These are phyloP conservation scores for Dromiciops gliroides DNA, from an alignment of 2,113 vertebrate species.

Conservation along the genomic window DNA sequence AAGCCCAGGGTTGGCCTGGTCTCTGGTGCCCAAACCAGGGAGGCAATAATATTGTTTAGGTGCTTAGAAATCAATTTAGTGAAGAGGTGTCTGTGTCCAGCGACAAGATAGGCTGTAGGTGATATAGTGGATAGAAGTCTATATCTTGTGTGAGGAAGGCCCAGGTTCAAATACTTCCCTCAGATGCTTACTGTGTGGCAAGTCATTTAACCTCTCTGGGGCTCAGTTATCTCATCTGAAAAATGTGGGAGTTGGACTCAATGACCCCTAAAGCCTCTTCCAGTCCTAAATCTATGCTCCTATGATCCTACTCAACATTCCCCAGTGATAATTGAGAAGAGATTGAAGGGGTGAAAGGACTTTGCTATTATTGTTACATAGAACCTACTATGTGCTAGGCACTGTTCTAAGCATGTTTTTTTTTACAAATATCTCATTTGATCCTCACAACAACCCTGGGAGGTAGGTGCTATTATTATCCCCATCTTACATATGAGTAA, in stretches of 20 bases:
- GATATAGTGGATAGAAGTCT: too few species aligned
- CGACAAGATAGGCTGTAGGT: too few species aligned
- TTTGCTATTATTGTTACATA: not conserved
- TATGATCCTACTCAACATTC: not conserved
- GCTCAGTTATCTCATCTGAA: not conserved
- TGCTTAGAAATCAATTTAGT: not conserved
- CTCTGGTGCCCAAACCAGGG: not conserved
- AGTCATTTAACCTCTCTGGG: not conserved
- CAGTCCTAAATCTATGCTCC: not conserved
- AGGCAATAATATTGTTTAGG: not conserved
- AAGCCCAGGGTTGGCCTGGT: not conserved
- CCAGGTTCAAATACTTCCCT: not conserved
- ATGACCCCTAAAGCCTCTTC: not conserved
- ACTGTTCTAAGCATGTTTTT: not conserved
- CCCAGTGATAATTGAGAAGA: not conserved
- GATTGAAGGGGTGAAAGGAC: not conserved
- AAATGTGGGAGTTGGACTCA: not conserved
- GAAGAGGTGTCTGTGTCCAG: too few species aligned
- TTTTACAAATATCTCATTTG: too few species aligned
- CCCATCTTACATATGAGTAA: not conserved
- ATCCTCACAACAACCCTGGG: too few species aligned
- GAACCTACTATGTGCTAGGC: not conserved
- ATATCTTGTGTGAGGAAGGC: not conserved
- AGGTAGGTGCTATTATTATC: not conserved
- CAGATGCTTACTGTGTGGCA: not conserved